Evolutionary conservation across 2,113 vertebrate genomes (phyloP), one percentile per base, ranked within the genome.

Genomic region (Diglossa brunneiventris): DNA sequence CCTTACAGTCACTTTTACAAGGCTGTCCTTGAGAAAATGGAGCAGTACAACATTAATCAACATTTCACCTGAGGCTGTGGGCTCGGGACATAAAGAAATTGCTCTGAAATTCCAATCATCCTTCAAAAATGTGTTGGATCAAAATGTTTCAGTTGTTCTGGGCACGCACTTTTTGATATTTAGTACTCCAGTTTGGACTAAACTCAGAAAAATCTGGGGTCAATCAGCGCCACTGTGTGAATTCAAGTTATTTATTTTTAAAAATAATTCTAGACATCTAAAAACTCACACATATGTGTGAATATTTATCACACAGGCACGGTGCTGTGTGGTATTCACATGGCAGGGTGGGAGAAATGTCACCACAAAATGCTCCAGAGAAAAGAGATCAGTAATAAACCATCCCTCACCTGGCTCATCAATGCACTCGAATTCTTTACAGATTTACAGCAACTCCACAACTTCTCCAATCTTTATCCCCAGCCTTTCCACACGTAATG

Each of bases 231-330:
- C 30, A 37, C 22, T 52, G 17, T 8, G 10, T 21, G 44, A 79
- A 47, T 44, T 16, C 1, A 24, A 42, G 10, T 4, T 35, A 23
- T 4, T 49, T 35, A 6, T 61, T 6, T 26, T 27, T 5, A 7
- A 17, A 39, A 55, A 42, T 18, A 7, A 9, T 2, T 28, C 15
- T 37, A 52, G 37, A 21, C 10, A 10, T 20, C 14, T 28, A 15
- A 20, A 44, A 50, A 2, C 2, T 27, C 15, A 37, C 33, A 68
- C 2, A 15, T 7, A 4, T 7, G 4, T 26, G 49, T 24, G 24
- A 24, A 18, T 3, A 49, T 22, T 1, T 3, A 42, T 24, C 8
- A 33, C 1, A 3, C 0, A 27, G 37, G 37, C 46, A 77, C 7
- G 1, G 19, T 31, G 14, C 13, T 49, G 17, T 3, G 7, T 15